These are phyloP conservation scores for Nerophis lumbriciformis DNA, from an alignment of 2,113 vertebrate species.

Conservation along the genomic window DNA sequence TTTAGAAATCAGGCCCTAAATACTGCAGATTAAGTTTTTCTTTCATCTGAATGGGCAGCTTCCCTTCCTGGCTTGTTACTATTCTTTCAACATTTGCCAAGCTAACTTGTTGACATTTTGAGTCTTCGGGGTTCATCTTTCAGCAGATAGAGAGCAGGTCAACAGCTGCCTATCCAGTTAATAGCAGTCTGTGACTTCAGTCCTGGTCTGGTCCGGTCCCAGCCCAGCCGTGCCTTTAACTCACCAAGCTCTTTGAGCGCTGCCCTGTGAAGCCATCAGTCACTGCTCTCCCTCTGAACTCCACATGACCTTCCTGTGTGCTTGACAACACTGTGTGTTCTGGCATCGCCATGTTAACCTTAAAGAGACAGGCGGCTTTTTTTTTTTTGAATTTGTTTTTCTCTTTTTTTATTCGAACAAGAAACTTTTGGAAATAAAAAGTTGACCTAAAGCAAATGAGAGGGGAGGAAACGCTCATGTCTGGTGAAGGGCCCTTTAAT, in stretches of 20 bases:
- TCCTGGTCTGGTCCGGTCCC: constrained; percentile 16
- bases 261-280: constrained; percentile 77
- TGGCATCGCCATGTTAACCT: constrained; percentile 64
- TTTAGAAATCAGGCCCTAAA: background rate
- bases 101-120: background rate
- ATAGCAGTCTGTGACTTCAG: constrained; percentile 14
- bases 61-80: background rate
- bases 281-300: constrained; percentile 83
- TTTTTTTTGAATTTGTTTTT: background rate
- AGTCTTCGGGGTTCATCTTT: constrained; percentile 13
- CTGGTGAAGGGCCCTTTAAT: constrained; percentile 64
- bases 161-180: constrained; percentile 19
- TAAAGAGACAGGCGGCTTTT: constrained; percentile 54
- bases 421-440: constrained; percentile 7
- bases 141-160: constrained; percentile 8
- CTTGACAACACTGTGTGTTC: constrained; percentile 67
- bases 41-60: background rate
- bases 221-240: constrained; percentile 59
- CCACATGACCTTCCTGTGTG: constrained; percentile 80
- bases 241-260: constrained; percentile 62
- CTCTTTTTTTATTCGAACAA: constrained; percentile 9
- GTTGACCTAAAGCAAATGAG: constrained; percentile 21
- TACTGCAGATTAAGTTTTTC: background rate
- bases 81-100: constrained; percentile 11
- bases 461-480: constrained; percentile 42